Evolutionary conservation across 2,888 invertebrate species (phyloP), one percentile per base, ranked within the genome.

Genomic region (Leptinotarsa juncta): DNA sequence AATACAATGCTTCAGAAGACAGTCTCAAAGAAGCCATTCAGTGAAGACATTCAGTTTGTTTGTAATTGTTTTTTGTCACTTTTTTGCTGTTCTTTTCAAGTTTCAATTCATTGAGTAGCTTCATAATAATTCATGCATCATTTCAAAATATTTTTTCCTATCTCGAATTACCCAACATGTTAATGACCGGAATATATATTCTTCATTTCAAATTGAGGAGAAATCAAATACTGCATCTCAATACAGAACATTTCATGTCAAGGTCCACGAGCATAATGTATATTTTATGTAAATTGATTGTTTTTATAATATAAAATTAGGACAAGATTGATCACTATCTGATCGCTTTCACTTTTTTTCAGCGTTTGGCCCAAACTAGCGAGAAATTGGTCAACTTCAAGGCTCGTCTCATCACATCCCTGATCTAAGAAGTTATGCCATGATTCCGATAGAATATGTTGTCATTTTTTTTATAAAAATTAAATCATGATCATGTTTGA

Each of bases 321-420:
- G 16, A 51, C 15, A 51, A 15, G 32, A 62, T 10, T 32, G 26
- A 62, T 32, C 26, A 7, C 15, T 15, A 60, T 23, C 26, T 67
- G 53, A 72, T 60, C 66, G 32, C 71, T 65, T 65, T 70, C 55
- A 42, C 32, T 83, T 80, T 78, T 82, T 89, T 88, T 71, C 88
- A 93, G 93, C 93, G 93, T 84, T 91, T 96, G 88, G 96, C 96
- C 75, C 95, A 95, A 89, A 96, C 96, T 87, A 96, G 96, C 87
- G 96, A 96, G 89, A 93, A 95, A 89, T 93, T 96, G 90, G 96
- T 96, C 86, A 96, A 96, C 93, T 96, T 95, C 93, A 96, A 96
- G 91, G 96, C 96, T 88, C 93, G 95, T 90, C 91, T 96, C 86
- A 94, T 96, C 89, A 96, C 96, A 85, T 94, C 96, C 83, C 93